phyloP scores from a whole-genome alignment of 1,140 invertebrate species.

The Drosophila kepulauana region DNA sequence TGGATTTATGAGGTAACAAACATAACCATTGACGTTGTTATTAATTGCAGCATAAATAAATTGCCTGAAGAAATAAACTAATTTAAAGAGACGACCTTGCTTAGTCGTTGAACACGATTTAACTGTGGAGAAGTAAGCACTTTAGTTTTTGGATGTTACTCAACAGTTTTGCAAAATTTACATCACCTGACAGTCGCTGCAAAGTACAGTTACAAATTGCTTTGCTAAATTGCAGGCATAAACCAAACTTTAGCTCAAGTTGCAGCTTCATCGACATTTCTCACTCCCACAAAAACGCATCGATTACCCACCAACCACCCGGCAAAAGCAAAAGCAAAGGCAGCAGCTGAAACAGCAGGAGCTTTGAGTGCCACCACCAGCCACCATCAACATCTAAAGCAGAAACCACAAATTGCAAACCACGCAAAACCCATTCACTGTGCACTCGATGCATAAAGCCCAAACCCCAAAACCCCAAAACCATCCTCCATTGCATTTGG shows the following conservation, averaged over 20 bases:
- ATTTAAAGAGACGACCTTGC: too few relatives aligned
- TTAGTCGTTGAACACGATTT: too few relatives aligned
- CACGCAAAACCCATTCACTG: slow-evolving; percentile 54
- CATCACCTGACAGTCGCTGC: slow-evolving; percentile 13
- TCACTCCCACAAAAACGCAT: slow-evolving; percentile 41
- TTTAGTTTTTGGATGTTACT: slow-evolving; percentile 5
- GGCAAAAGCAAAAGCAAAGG: not conserved
- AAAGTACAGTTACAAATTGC: slow-evolving; percentile 35
- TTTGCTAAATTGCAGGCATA: slow-evolving; percentile 28
- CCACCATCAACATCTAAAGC: slow-evolving; percentile 12
- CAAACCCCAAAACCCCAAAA: slow-evolving; percentile 2
- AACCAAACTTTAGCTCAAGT: slow-evolving; percentile 16
- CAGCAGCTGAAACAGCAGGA: slow-evolving; percentile 1
- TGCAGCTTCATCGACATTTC: slow-evolving; percentile 21
- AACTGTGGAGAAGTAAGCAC: too few relatives aligned
- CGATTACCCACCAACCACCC: slow-evolving; percentile 43
- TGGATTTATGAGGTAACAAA: not conserved
- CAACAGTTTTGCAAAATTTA: slow-evolving; percentile 10
- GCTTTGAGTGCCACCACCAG: slow-evolving; percentile 18
- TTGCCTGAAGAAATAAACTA: too few relatives aligned
- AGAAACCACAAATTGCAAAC: slow-evolving; percentile 58
- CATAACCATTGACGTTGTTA: too few relatives aligned
- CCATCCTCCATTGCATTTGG: slow-evolving; percentile 27
- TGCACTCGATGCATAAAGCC: slow-evolving; percentile 14
- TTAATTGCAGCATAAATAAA: too few relatives aligned